Conservation (phyloP, 1,140 invertebrate species). For the Octopus bimaculoides region DNA sequence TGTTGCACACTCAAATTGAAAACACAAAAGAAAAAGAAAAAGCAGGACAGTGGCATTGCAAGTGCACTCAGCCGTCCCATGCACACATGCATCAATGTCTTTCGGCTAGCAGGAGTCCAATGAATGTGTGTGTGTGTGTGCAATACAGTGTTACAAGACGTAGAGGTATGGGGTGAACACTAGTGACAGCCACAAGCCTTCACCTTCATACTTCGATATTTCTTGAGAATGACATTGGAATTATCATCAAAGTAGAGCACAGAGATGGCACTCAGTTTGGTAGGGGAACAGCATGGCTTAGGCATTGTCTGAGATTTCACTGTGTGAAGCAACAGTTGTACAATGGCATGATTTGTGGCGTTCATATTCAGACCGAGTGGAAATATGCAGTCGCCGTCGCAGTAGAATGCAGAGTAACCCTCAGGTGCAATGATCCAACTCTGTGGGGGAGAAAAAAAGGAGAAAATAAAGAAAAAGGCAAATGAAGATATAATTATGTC, state of each 20-base stretch:
- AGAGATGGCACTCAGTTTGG: constrained; percentile 63
- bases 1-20: too few relatives aligned
- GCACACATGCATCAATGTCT: too few relatives aligned
- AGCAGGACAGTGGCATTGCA: too few relatives aligned
- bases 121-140: not conserved
- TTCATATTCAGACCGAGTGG: constrained; percentile 61
- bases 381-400: constrained; percentile 65
- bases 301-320: constrained; percentile 64
- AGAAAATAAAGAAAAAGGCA: not conserved
- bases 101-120: not conserved
- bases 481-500: too few relatives aligned
- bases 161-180: not conserved
- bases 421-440: constrained; percentile 65
- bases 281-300: constrained; percentile 68
- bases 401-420: constrained; percentile 68
- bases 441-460: constrained; percentile 54
- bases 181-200: constrained; percentile 69
- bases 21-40: too few relatives aligned
- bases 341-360: constrained; percentile 72
- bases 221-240: constrained; percentile 68
- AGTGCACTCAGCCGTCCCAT: too few relatives aligned
- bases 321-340: constrained; percentile 66
- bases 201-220: constrained; percentile 70
- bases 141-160: not conserved
- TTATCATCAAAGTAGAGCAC: constrained; percentile 69